Evolutionary conservation across 2,113 vertebrate genomes (phyloP).

Genomic region (Muntiacus muntjak): DNA sequence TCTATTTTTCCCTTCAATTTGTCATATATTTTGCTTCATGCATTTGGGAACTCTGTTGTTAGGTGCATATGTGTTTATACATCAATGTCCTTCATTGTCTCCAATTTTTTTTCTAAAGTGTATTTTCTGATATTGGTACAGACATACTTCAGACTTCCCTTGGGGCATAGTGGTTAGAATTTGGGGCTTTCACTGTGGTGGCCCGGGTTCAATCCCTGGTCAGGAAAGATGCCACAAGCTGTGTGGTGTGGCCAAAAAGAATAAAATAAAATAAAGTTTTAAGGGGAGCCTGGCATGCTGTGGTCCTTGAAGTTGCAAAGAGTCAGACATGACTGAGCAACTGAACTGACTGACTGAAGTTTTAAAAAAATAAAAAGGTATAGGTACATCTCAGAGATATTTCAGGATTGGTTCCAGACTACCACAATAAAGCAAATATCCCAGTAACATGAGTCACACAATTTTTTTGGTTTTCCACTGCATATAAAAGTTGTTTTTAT

Average conservation of each 20-base stretch:
- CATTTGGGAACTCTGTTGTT: not conserved
- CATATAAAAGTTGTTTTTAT: not conserved
- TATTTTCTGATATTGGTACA: not conserved
- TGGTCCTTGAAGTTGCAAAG: not conserved
- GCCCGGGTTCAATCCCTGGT: not conserved
- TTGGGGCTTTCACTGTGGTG: not conserved
- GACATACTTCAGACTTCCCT: not conserved
- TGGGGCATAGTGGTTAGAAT: not conserved
- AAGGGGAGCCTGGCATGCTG: not conserved
- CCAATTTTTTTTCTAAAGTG: not conserved
- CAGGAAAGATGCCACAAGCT: not conserved
- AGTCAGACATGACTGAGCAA: not conserved
- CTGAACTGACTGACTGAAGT: not conserved
- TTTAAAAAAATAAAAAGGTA: not conserved
- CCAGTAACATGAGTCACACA: not conserved
- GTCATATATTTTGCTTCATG: not conserved
- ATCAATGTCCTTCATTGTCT: not conserved
- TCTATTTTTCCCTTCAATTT: not conserved
- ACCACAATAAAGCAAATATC: not conserved
- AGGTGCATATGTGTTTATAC: not conserved
- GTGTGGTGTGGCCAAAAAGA: not conserved
- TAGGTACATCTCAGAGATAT: not conserved
- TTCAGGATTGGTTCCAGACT: not conserved
- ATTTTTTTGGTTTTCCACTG: not conserved
- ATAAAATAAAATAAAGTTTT: not conserved